These are phyloP conservation scores for Echinarachnius parma DNA, from an alignment of 53 echinoderm and acorn worm species.

Conservation along the genomic window DNA sequence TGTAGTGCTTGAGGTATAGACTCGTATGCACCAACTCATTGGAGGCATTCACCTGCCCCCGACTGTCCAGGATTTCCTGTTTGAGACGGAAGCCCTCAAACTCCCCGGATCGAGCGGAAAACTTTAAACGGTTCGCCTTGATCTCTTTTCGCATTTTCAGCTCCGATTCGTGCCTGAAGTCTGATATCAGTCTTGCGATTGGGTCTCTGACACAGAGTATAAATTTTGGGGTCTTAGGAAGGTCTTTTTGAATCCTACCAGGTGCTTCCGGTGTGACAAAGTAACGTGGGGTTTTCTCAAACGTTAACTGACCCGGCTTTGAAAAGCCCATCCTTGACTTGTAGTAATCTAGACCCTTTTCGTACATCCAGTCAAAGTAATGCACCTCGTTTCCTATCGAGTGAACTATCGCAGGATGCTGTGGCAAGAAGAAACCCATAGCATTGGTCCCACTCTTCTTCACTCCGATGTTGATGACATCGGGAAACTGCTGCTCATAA, in stretches of 20 bases:
- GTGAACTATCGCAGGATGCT: constrained; percentile 81
- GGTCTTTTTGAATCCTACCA: constrained; percentile 54
- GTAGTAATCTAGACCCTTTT: constrained; percentile 74
- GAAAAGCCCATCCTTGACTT: constrained; percentile 74
- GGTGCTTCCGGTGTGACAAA: constrained; percentile 76
- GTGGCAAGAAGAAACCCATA: constrained; percentile 70
- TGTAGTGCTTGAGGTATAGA: constrained; percentile 65
- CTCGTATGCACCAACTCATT: constrained; percentile 71
- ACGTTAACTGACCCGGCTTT: constrained; percentile 44
- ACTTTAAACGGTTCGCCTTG: constrained; percentile 31
- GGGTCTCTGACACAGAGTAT: constrained; percentile 77
- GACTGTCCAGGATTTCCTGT: constrained; percentile 39
- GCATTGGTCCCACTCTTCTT: constrained; percentile 97
- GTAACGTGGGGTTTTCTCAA: constrained; percentile 92
- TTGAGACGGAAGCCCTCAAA: constrained; percentile 61
- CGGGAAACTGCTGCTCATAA: constrained; percentile 61
- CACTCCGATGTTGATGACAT: constrained; percentile 80
- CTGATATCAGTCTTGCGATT: constrained; percentile 63
- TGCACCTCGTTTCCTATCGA: constrained; percentile 91
- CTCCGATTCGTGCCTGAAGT: constrained; percentile 84
- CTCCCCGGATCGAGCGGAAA: constrained; percentile 14
- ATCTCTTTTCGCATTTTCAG: constrained; percentile 39
- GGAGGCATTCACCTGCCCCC: constrained; percentile 75
- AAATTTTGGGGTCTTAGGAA: constrained; percentile 67
- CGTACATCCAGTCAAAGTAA: constrained; percentile 87